Base-by-base conservation (phyloP, 2,113 vertebrate genomes). In the Xenopus borealis region DNA sequence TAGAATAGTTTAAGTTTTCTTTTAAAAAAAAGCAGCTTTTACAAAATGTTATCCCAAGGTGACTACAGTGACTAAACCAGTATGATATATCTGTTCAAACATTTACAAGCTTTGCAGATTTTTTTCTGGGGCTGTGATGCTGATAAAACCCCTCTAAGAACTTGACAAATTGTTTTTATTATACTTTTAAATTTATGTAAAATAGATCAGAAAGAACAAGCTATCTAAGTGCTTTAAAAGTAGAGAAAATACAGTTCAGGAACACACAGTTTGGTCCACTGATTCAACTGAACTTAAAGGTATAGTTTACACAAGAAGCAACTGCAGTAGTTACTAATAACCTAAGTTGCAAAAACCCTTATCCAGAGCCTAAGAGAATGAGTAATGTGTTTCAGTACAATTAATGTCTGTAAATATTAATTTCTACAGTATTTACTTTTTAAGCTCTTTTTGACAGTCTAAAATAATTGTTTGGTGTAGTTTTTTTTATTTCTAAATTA, bases 151-250 rank as follows among this genome's bases (percentile, higher is more conserved):
- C 62, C 71, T 64, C 47, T 52, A 72, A 73, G 72, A 73, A 50
- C 63, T 62, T 75, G 65, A 75, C 33, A 62, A 75, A 69, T 69
- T 69, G 62, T 62, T 45, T 62, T 8, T 27, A 75, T 75, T 75
- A 69, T 75, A 75, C 73, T 69, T 75, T 69, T 62, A 69, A 75
- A 75, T 75, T 12, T 50, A 75, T 62, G 73, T 69, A 69, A 75
- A 75, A 75, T 40, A 63, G 46, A 44, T 75, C 17, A 62, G 40
- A 67, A 18, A 67, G 72, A 62, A 59, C 40, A 61, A 74, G 46
- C 23, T 17, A 74, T 58, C 64, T 19, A 18, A 46, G 40, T 50
- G 46, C 17, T 75, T 62, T 62, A 17, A 61, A 69, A 69, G 73
- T 40, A 57, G 52, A 69, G 45, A 45, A 30, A 75, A 4, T 62